Base-by-base conservation (phyloP, 2,797 vertebrate species). In the Pipistrellus nathusii region DNA sequence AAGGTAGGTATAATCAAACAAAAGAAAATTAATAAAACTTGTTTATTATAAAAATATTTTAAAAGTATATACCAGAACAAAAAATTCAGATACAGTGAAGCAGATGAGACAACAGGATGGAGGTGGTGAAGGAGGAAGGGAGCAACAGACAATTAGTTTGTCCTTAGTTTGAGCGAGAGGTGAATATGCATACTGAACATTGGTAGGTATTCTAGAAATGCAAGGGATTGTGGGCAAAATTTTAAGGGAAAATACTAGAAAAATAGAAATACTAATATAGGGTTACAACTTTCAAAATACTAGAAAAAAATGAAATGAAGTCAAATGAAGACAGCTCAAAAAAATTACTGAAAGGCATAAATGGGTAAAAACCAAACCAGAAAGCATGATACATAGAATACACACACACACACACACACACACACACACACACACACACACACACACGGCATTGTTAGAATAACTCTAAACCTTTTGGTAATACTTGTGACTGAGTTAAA, bases 301-400 rank as follows among this genome's bases (percentile, higher is more conserved):
- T 84, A 72, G 57, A 80, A 86, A 84, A 85, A 87, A 73, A 69
- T 75, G 38, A 57, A 87, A 88, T 69, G 32, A 57, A 85, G 85
- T 73, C 10, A 91, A 82, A 93, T 66, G 14, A 90, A 66, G 2
- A 59, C 20, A 85, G 53, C 32, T 44, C 51, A 73, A 64, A 76
- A 21, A 62, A n/a, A 62, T 82, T 76, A 71, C 35, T 20, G 48
- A 68, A 73, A 96, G 30, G 51, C 73, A 85, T 57, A 88, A 89
- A 35, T 46, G 32, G 11, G 8, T 72, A 46, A 64, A 92, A 85
- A 75, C 30, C 18, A 86, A 90, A 46, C 46, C 41, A 71, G 84
- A 53, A 80, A 89, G 6, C 73, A 53, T 85, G 35, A 55, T 73
- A 44, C 88, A 32, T 38, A 73, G 35, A 55, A 55, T 48, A 46